Conservation (phyloP, 2,113 vertebrate species). For the Nerophis ophidion region DNA sequence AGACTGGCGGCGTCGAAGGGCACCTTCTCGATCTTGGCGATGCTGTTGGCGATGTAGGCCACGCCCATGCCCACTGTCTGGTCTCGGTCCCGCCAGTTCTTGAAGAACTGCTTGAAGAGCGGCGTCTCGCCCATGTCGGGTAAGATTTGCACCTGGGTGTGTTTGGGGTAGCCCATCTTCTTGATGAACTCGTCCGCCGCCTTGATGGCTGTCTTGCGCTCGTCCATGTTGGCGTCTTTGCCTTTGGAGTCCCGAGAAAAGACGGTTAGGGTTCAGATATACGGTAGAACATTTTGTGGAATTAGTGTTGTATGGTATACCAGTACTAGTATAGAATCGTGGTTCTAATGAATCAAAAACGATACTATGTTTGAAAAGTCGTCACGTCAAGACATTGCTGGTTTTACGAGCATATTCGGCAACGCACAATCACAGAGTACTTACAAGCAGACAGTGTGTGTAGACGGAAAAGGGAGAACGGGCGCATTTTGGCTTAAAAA, state of each 20-base stretch:
- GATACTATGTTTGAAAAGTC: too few relatives aligned
- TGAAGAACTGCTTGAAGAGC: conserved; percentile 98
- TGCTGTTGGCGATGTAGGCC: conserved; percentile 83
- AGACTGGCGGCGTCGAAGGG: conserved; percentile 84
- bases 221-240: conserved; percentile 84
- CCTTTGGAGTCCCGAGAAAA: conserved; percentile 62
- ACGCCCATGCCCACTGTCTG: conserved; percentile 86
- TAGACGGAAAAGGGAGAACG: too few relatives aligned
- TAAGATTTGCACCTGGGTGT: conserved; percentile 91
- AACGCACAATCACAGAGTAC: too few relatives aligned
- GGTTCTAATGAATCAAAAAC: too few relatives aligned
- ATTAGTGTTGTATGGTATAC: too few relatives aligned
- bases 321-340: too few relatives aligned
- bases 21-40: conserved; percentile 89
- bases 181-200: conserved; percentile 91
- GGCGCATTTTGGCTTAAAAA: too few relatives aligned
- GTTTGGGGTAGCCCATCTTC: conserved; percentile 91
- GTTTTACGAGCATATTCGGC: too few relatives aligned
- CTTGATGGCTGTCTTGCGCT: conserved; percentile 87
- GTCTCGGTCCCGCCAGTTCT: conserved; percentile 91
- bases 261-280: not conserved
- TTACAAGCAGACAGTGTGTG: too few relatives aligned
- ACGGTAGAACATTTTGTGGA: not conserved
- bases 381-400: too few relatives aligned
- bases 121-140: conserved; percentile 93